Evolutionary conservation across 2,888 invertebrate species (phyloP).

Genomic region (Dryadula phaetusa): DNA sequence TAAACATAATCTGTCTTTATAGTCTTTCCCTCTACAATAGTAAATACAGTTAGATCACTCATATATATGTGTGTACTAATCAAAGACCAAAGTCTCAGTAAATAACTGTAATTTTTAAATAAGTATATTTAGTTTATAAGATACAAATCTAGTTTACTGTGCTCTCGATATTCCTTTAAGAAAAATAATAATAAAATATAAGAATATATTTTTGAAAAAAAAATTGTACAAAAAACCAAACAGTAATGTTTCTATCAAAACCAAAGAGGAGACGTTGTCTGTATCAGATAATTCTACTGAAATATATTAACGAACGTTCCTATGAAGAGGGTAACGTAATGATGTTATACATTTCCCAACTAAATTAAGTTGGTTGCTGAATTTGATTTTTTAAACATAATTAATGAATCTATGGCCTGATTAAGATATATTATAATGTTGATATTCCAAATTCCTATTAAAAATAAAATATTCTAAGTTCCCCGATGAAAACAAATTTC

Average conservation of each 20-base stretch:
- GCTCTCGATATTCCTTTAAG: too few species aligned
- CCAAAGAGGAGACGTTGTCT: conserved; percentile 54
- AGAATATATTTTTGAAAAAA: too few species aligned
- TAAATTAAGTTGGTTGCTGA: conserved; percentile 54
- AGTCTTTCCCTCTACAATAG: conserved; percentile 12
- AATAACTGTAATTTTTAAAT: too few species aligned
- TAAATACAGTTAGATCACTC: not conserved
- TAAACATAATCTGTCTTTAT: conserved; percentile 37
- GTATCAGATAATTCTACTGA: conserved; percentile 64
- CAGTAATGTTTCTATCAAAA: conserved; percentile 43
- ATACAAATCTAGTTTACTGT: too few species aligned
- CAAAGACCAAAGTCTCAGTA: not conserved
- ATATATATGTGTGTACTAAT: not conserved
- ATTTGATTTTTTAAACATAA: conserved; percentile 31
- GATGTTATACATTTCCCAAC: conserved; percentile 67
- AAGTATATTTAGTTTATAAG: too few species aligned
- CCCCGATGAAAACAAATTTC: too few species aligned
- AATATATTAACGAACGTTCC: conserved; percentile 64
- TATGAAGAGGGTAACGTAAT: conserved; percentile 72
- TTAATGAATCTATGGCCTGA: not conserved
- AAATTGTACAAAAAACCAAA: too few species aligned
- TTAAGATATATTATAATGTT: too few species aligned
- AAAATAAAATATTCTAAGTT: too few species aligned
- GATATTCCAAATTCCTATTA: too few species aligned
- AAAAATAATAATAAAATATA: too few species aligned